These are phyloP conservation scores for Gymnosoma rotundatum DNA, from an alignment of 2,888 invertebrate genomes.

Conservation along the genomic window DNA sequence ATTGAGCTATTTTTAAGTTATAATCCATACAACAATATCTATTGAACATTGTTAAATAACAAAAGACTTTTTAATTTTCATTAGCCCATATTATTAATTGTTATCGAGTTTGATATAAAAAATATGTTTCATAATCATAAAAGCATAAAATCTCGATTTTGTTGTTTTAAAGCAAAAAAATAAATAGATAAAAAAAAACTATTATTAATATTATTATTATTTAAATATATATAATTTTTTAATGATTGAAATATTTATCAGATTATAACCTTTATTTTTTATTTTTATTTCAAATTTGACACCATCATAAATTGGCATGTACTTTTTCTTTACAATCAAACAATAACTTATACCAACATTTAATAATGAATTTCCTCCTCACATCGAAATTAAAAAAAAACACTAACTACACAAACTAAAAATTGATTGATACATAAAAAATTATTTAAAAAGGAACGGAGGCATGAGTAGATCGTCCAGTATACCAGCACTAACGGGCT, in stretches of 20 bases:
- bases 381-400: constrained; percentile 53
- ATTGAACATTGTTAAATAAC: too few relatives aligned
- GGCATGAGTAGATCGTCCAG: constrained; percentile 95
- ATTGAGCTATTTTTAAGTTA: too few relatives aligned
- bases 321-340: constrained; percentile 62
- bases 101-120: too few relatives aligned
- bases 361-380: constrained; percentile 62
- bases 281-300: constrained; percentile 66
- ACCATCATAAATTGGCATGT: constrained; percentile 69
- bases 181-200: too few relatives aligned
- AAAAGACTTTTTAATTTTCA: too few relatives aligned
- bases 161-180: too few relatives aligned
- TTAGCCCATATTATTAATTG: too few relatives aligned
- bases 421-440: constrained; percentile 57
- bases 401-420: constrained; percentile 60
- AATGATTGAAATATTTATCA: constrained; percentile 21
- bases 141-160: too few relatives aligned
- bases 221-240: not conserved
- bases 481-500: constrained; percentile 89
- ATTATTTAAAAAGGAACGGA: constrained; percentile 83
- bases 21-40: too few relatives aligned
- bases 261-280: constrained; percentile 58
- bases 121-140: too few relatives aligned
- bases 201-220: too few relatives aligned
- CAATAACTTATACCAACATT: constrained; percentile 65